Base-by-base conservation (phyloP, 1,140 invertebrate species). In the Proctacanthus coquilletti region DNA sequence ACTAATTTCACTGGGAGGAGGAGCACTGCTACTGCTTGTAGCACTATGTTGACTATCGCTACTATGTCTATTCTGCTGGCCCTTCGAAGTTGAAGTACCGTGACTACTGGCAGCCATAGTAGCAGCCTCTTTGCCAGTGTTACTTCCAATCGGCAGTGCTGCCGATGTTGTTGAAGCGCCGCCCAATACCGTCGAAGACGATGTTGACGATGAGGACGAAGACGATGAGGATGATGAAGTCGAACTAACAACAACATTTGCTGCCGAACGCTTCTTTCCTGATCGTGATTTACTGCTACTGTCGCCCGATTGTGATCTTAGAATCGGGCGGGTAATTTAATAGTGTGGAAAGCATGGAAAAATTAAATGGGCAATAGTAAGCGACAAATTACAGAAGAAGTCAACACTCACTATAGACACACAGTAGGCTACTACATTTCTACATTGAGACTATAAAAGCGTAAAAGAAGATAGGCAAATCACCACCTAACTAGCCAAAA, bases 291-390 rank as follows among this genome's bases (percentile, higher is more conserved):
- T 32, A n/a, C 23, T 47, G 44, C 51, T 44, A 47, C 37, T 58
- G 37, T 58, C 55, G 41, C 55, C 55, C 38, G 55, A 57, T 27
- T 54, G 55, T 31, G 55, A 58, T 52, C 55, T 58, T 27, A 27
- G 8, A 27, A 13, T 27, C 13, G 23, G 15, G 17, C n/a, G 17
- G 18, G 17, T 29, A 29, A 4, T 3, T 3, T 34, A 13, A 11
- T 4, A 4, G 18, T 18, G 11, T 11, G 11, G 32, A 10, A 34
- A 13, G 32, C 32, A 34, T 8, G 13, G 11, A 34, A 34, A 34
- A 27, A 9, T 9, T 27, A 13, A 27, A 27, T 8, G 23, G 23
- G 23, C 23, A 27, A 27, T 13, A 27, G 23, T 27, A 27, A 27
- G 23, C 23, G 13, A 9, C 23, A 13, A 27, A 9, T 32, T 32